phyloP scores from a whole-genome alignment of 2,888 invertebrate species.

The Nemotelus nigrinus region DNA sequence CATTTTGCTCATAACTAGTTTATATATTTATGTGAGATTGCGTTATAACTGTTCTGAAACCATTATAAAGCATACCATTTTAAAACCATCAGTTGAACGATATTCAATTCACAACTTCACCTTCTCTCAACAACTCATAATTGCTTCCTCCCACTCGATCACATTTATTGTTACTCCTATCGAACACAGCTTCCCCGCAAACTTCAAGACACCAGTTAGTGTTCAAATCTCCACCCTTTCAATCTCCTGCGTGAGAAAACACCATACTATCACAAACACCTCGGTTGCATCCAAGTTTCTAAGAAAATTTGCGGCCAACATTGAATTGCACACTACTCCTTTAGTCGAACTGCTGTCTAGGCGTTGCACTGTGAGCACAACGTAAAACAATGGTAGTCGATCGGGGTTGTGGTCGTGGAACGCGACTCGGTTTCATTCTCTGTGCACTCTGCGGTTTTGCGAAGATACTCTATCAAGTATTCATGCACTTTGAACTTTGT shows the following conservation, averaged over 20 bases:
- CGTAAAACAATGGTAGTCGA: not conserved
- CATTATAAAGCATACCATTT: too few relatives aligned
- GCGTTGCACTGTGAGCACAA: slow-evolving; percentile 14
- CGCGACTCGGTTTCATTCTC: not conserved
- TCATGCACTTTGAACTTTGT: slow-evolving; percentile 45
- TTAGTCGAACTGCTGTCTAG: not conserved
- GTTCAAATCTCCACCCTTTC: not conserved
- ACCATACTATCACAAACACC: not conserved
- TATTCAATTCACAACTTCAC: too few relatives aligned
- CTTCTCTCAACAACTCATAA: too few relatives aligned
- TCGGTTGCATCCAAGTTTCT: slow-evolving; percentile 9
- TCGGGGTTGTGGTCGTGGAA: not conserved
- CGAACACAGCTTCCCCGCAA: too few relatives aligned
- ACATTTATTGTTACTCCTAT: too few relatives aligned
- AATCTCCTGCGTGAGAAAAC: not conserved
- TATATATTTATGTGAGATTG: too few relatives aligned
- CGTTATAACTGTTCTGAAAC: too few relatives aligned
- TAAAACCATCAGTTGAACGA: too few relatives aligned
- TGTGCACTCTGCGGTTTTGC: slow-evolving; percentile 35
- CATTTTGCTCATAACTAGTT: too few relatives aligned
- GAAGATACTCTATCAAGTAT: slow-evolving; percentile 40
- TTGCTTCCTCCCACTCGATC: too few relatives aligned
- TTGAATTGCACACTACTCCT: slow-evolving; percentile 14
- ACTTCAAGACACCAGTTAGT: too few relatives aligned
- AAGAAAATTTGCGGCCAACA: slow-evolving; percentile 24